Evolutionary conservation across 1,140 invertebrate species (phyloP).

Genomic region (Pseudomyrmex flavicornis): DNA sequence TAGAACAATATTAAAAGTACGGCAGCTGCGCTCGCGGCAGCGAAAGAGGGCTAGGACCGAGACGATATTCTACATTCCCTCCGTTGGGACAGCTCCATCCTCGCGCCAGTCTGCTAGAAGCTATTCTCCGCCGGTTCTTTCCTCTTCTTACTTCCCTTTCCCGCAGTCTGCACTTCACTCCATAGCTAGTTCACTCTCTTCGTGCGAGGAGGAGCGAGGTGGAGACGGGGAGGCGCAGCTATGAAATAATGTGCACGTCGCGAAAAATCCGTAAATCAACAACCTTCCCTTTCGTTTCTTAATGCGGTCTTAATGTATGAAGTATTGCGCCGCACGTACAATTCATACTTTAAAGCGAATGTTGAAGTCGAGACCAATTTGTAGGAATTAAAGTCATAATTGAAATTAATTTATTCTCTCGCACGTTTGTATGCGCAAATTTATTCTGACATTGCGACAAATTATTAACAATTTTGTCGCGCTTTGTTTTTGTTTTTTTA

Average conservation of each 20-base stretch:
- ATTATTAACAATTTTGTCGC: background rate
- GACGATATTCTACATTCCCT: conserved; percentile 71
- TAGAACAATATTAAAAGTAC: conserved; percentile 83
- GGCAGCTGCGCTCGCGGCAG: conserved; percentile 77
- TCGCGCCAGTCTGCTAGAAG: conserved; percentile 66
- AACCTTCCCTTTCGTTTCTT: conserved; percentile 38
- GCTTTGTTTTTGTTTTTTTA: background rate
- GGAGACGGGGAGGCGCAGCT: conserved; percentile 12
- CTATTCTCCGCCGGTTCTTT: conserved; percentile 59
- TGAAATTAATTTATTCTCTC: conserved; percentile 20
- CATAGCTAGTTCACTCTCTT: conserved; percentile 45
- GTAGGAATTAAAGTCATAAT: conserved; percentile 49
- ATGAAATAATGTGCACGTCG: conserved; percentile 60
- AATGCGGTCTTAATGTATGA: conserved; percentile 31
- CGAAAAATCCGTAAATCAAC: conserved; percentile 59
- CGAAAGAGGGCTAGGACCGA: conserved; percentile 57
- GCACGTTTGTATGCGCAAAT: background rate
- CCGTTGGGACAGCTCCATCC: conserved; percentile 74
- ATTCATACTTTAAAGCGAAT: conserved; percentile 42
- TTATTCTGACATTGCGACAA: background rate
- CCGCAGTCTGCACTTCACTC: conserved; percentile 32
- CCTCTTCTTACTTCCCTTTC: conserved; percentile 61
- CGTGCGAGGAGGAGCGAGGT: conserved; percentile 1
- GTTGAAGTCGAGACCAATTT: conserved; percentile 32
- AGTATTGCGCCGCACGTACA: conserved; percentile 34